Conservation (phyloP, 1,140 invertebrate species). For the Wiebesia pumilae region DNA sequence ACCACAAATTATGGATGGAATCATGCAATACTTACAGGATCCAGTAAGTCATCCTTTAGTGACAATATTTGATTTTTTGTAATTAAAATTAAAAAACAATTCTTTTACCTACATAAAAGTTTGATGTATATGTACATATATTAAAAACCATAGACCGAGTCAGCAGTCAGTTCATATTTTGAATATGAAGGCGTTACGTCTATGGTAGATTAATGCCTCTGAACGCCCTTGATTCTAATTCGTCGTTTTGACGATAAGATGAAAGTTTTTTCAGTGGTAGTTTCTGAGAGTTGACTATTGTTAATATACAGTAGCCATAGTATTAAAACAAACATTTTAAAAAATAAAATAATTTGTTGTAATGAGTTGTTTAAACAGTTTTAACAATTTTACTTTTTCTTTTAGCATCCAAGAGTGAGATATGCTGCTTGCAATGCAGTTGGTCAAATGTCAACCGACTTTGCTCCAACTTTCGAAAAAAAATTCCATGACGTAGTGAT, state of each 20-base stretch:
- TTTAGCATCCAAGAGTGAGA: slow-evolving; percentile 91
- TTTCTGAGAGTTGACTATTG: slow-evolving; percentile 66
- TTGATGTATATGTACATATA: not conserved
- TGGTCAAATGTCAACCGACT: slow-evolving; percentile 99
- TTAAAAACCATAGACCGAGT: slow-evolving; percentile 61
- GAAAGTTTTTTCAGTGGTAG: slow-evolving; percentile 53
- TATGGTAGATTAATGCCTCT: slow-evolving; percentile 64
- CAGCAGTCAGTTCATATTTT: slow-evolving; percentile 58
- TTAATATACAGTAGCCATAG: slow-evolving; percentile 60
- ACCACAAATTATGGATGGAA: slow-evolving; percentile 90
- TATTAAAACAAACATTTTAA: slow-evolving; percentile 62
- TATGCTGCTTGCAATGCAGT: slow-evolving; percentile 99
- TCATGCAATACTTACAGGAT: slow-evolving; percentile 92
- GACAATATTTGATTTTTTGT: too few relatives aligned
- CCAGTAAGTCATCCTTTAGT: slow-evolving; percentile 76
- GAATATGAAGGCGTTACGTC: slow-evolving; percentile 63
- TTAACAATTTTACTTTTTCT: slow-evolving; percentile 50
- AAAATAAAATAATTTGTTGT: not conserved
- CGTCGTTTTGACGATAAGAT: slow-evolving; percentile 65
- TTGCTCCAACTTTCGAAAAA: slow-evolving; percentile 97
- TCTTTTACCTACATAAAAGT: too few relatives aligned
- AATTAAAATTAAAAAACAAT: not conserved
- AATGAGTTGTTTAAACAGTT: not conserved
- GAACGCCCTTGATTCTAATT: slow-evolving; percentile 52
- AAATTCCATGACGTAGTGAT: slow-evolving; percentile 97